Base-by-base conservation (phyloP, 2,113 vertebrate genomes). In the Aplodontia rufa region DNA sequence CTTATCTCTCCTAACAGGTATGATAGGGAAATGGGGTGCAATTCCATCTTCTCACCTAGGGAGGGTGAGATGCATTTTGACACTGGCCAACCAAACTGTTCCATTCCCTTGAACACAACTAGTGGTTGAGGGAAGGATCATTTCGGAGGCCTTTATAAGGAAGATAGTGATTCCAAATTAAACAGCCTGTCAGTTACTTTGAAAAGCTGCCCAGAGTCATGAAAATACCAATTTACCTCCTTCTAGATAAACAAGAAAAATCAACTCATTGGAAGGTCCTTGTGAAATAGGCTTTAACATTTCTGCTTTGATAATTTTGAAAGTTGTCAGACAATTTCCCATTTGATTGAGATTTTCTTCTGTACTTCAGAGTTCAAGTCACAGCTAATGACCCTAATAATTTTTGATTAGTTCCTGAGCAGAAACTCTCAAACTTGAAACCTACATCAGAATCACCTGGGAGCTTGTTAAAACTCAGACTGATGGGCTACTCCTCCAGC, bases 131-230 rank as follows among this genome's bases (percentile, higher is more conserved):
- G 37, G 51, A 71, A 51, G 49, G 53, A 28, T 22, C 40, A 47
- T 69, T 82, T 32, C 10, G 10, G 13, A 28, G 26, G 32, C 62
- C 19, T 88, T 95, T 82, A 66, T 24, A 72, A 55, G 26, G 32
- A 86, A 95, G 85, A 47, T 26, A 76, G 37, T 35, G 24, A 49
- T 92, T 90, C 45, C 76, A 83, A 92, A 90, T 90, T n/a, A 87
- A 92, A 60, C 40, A 69, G 20, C 24, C 28, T 90, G 71, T 60
- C 32, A 30, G 16, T 82, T 72, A 53, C 22, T 87, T 92, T 90
- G 68, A 51, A 64, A 89, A 78, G 14, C 42, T 28, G 5, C 11
- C 62, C 26, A 7, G 11, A 49, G 45, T 47, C 82, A 71, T 93
- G 53, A 91, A 91, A 91, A 71, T 89, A 64, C 13, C 47, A 55